Base-by-base conservation (phyloP, 2,113 vertebrate species). In the Pelusios castaneus region DNA sequence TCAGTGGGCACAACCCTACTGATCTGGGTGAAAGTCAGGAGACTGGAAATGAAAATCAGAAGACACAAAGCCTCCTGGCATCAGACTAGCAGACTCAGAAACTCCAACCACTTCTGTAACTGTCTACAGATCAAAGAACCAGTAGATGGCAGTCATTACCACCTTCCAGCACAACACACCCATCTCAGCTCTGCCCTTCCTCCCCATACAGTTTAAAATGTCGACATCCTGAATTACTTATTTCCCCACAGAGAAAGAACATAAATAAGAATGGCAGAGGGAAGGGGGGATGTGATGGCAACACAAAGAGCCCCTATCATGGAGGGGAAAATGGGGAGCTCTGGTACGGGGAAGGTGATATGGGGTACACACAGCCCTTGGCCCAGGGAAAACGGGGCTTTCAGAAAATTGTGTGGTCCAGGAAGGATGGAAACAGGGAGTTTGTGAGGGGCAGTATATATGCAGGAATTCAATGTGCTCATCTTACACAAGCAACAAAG, bases 101-200 rank as follows among this genome's bases (percentile, higher is more conserved):
- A 79, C 83, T 93, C 82, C 78, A 89, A 83, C 41, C 47, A 91
- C 45, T 10, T 89, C 75, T 8, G n/a, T 31, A 19, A 55, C 77
- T 92, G 92, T 70, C 78, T 79, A 90, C 51, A 85, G 80, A 52
- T 88, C 63, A 70, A 70, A 70, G 63, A 93, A 94, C 90, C 96
- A 70, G 91, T 92, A 89, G 79, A 41, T 85, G 92, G 89, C 63
- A 92, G n/a, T 70, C 90, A 90, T 92, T 88, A 94, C 76, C 63
- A 92, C 92, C 89, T 91, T 80, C 92, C 82, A 90, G 94, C 92
- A 92, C 95, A 94, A 94, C 76, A 41, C 91, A 91, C 93, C 60
- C 38, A 95, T 91, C 82, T 88, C 27, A 93, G 88, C 13, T 75
- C 51, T 60, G 91, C 89, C 80, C 6, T 25, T 78, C 92, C n/a